Evolutionary conservation across 1,140 invertebrate species (phyloP), one percentile per base, ranked within the genome.

Genomic region (Elysia chlorotica): DNA sequence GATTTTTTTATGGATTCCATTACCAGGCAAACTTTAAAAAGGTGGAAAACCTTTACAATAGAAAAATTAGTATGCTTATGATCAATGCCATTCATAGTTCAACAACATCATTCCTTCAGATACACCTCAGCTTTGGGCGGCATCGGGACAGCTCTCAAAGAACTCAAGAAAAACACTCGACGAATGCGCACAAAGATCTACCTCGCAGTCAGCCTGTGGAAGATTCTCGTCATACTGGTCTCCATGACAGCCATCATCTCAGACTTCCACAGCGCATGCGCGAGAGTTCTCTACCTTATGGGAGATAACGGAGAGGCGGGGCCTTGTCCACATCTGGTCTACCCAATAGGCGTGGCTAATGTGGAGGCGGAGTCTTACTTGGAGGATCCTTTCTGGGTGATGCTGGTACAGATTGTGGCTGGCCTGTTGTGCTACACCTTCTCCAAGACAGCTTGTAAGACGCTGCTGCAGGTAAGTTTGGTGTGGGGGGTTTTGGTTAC

Each of bases 341-440:
- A 80, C 68, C 76, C 78, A n/a, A 54, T 38, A 31, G 73, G 72
- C 30, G 75, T 76, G 10, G 63, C 73, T 21, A 79, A 81, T 61
- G 75, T 80, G 19, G 76, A 81, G 57, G 71, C 74, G 21, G 54
- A 59, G n/a, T 56, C 61, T 10, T 74, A 77, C 37, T 72, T 78
- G 36, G 71, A 71, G 6, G 77, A 79, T 35, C 78, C 79, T 17
- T 82, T 81, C 68, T 83, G 79, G 76, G 72, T 82, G 14, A 79
- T 79, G 62, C 67, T 85, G 21, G 28, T 85, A 17, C 83, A 85
- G 68, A 74, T 84, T 19, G 65, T 77, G 23, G 71, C 80, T n/a
- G 81, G 80, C 33, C 76, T 84, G 2, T 53, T 85, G 23, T 86
- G 84, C 65, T 87, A 86, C 74, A 82, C 82, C 30, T 81, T 85